phyloP scores from a whole-genome alignment of 2,113 vertebrate genomes.

The Sturnus vulgaris region DNA sequence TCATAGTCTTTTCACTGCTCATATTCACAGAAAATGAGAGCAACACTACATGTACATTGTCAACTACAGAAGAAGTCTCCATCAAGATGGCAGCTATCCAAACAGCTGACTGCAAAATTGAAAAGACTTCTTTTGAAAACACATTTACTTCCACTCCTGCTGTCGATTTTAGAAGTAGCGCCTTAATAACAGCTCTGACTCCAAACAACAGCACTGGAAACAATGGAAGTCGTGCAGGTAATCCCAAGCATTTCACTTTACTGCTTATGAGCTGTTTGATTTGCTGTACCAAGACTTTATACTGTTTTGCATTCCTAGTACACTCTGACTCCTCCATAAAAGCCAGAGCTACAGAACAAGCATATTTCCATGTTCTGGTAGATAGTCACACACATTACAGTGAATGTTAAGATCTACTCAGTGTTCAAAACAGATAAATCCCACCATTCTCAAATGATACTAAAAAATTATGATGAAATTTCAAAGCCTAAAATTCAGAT shows the following conservation, averaged over 20 bases:
- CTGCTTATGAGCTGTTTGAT: neutral
- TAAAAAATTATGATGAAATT: neutral
- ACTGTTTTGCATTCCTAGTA: neutral
- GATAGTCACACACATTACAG: neutral
- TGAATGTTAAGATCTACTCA: neutral
- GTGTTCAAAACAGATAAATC: neutral
- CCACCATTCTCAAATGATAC: neutral
- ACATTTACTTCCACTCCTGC: neutral
- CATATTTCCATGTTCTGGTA: neutral
- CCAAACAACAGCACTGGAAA: slow-evolving; percentile 21
- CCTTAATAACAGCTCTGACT: neutral
- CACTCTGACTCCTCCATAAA: neutral
- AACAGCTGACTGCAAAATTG: slow-evolving; percentile 25
- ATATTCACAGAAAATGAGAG: slow-evolving; percentile 68
- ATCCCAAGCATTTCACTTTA: neutral
- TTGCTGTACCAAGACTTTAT: neutral
- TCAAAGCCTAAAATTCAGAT: neutral
- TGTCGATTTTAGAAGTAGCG: neutral
- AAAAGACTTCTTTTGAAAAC: neutral
- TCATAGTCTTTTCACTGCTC: neutral
- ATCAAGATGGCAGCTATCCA: slow-evolving; percentile 56
- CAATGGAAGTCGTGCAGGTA: slow-evolving; percentile 60
- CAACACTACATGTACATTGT: slow-evolving; percentile 50
- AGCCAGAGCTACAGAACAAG: neutral
- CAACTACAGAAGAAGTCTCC: neutral